Evolutionary conservation across 2,113 vertebrate genomes (phyloP), one percentile per base, ranked within the genome.

Genomic region (Daubentonia madagascariensis): DNA sequence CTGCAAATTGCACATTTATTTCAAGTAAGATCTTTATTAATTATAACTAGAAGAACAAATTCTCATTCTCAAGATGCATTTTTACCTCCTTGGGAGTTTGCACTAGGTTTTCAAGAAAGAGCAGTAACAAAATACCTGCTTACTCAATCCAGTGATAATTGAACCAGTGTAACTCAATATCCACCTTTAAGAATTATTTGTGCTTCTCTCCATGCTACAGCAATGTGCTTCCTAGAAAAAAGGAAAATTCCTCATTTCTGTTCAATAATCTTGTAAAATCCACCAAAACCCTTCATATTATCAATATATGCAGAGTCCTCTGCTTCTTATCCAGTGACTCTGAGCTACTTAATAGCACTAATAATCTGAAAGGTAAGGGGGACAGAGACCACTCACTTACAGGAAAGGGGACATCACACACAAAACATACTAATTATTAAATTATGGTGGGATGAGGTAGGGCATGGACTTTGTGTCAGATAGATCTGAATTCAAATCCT

Each of bases 1-100:
- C 72, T n/a, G 59, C n/a, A 73, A 87, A 95, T 3, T 30, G 65
- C 17, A 16, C 78, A 48, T 83, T 61, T 32, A 81, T 5, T 90
- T 96, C 75, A 37, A 79, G 79, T 22, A 14, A 95, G 89, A 0
- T 0, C 28, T 50, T 52, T 92, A 92, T 89, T 93, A 97, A 95
- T 94, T 67, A 85, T 37, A 89, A 37, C 28, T 35, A 59, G 48
- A 68, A 43, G 96, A 91, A 81, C 32, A 70, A 57, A 50, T 28
- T 80, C 11, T 88, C 18, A 43, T n/a, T 90, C 30, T 87, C 80
- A 23, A 57, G 57, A 92, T 85, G 52, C 2, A 23, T 59, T 68
- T 78, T 92, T 54, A 63, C 37, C 80, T 95, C 48, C 85, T 67
- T 50, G 10, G 45, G 48, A 79, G 23, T 70, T 86, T 72, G 40